These are phyloP conservation scores for Vulpes lagopus DNA, from an alignment of 2,113 vertebrate species.

Conservation along the genomic window DNA sequence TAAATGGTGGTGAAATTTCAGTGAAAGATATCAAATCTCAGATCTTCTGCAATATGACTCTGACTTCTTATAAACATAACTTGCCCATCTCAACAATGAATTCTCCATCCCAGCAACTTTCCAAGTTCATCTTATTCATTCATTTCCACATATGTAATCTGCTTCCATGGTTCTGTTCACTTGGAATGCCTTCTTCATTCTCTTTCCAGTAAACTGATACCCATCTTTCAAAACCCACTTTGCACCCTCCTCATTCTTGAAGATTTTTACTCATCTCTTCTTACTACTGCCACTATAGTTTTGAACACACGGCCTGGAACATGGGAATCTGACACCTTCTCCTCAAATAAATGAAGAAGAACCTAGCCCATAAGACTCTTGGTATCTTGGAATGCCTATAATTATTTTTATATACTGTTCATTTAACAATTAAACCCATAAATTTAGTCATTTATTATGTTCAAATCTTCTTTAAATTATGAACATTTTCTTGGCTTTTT, in stretches of 20 bases:
- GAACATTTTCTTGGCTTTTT: not conserved
- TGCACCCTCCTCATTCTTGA: not conserved
- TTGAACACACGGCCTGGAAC: not conserved
- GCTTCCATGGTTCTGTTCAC: not conserved
- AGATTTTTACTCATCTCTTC: not conserved
- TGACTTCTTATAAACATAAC: not conserved
- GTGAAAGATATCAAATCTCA: not conserved
- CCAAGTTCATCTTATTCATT: not conserved
- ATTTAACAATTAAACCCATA: not conserved
- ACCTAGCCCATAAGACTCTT: not conserved
- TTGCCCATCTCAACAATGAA: not conserved
- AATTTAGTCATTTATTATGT: not conserved
- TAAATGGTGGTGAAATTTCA: not conserved
- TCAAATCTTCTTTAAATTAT: not conserved
- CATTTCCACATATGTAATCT: not conserved
- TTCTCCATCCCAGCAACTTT: not conserved
- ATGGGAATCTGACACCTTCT: not conserved
- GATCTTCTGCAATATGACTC: not conserved
- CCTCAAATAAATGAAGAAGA: not conserved
- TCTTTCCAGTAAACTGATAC: not conserved
- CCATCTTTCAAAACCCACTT: not conserved
- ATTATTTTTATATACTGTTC: not conserved
- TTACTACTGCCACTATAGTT: not conserved
- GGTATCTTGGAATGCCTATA: not conserved
- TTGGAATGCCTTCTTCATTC: rapidly evolving